Evolutionary conservation across 2,888 invertebrate species (phyloP).

Genomic region (Ellobium chinense): DNA sequence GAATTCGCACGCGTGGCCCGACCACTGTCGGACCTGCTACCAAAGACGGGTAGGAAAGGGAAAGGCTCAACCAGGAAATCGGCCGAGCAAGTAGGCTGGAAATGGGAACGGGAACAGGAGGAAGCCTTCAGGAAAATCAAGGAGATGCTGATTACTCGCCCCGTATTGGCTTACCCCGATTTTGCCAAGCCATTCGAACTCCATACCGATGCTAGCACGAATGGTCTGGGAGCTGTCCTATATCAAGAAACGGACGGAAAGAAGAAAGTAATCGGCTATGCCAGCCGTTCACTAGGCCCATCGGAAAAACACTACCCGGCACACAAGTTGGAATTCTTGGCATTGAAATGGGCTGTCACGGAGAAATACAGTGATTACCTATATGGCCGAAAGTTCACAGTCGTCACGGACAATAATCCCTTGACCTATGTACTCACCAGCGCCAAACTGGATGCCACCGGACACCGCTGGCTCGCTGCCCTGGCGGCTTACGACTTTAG

Average conservation of each 20-base stretch:
- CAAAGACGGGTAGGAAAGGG: background rate
- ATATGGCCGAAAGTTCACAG: background rate
- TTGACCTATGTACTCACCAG: slow-evolving; percentile 15
- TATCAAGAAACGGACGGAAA: slow-evolving; percentile 42
- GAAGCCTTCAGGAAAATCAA: slow-evolving; percentile 25
- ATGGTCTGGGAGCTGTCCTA: slow-evolving; percentile 49
- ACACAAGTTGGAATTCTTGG: slow-evolving; percentile 50
- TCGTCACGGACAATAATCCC: slow-evolving; percentile 26
- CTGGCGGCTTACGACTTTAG: slow-evolving; percentile 14
- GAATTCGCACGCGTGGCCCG: slow-evolving; percentile 9
- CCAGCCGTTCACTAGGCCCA: slow-evolving; percentile 44
- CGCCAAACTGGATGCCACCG: slow-evolving; percentile 20
- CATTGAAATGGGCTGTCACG: slow-evolving; percentile 51
- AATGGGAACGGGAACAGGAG: slow-evolving; percentile 20
- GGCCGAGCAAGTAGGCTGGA: background rate
- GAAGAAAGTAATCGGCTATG: slow-evolving; percentile 46
- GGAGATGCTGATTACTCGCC: background rate
- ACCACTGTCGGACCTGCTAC: slow-evolving; percentile 18
- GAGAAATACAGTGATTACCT: slow-evolving; percentile 45
- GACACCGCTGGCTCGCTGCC: slow-evolving; percentile 8
- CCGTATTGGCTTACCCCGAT: slow-evolving; percentile 26
- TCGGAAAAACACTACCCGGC: slow-evolving; percentile 49
- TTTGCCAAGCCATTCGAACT: slow-evolving; percentile 49
- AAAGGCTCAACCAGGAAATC: background rate
- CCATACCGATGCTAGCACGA: slow-evolving; percentile 45